These are phyloP conservation scores for Reticulitermes lucifugus DNA, from an alignment of 2,888 invertebrate species.

Conservation along the genomic window DNA sequence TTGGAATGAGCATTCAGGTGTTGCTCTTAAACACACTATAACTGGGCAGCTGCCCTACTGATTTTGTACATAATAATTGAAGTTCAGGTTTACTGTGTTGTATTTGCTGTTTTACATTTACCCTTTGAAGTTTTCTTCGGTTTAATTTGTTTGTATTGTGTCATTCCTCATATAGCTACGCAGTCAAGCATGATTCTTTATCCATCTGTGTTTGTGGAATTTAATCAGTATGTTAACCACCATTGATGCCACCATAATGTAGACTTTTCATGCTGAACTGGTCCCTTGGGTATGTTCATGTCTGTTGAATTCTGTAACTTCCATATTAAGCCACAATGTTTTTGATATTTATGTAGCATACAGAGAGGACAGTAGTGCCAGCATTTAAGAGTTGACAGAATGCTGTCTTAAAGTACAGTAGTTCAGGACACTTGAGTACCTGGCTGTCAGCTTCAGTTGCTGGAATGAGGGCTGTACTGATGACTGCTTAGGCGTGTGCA, in stretches of 20 bases:
- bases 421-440: no score
- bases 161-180: neutral
- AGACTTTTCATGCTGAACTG: neutral
- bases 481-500: conserved; percentile 62
- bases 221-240: neutral
- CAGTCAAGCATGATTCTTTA: neutral
- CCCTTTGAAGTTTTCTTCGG: neutral
- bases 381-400: neutral
- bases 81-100: neutral
- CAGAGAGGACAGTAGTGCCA: neutral
- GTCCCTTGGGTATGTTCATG: neutral
- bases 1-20: no score
- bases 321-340: neutral
- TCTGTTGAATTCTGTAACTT: neutral
- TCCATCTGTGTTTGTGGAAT: neutral
- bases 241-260: neutral
- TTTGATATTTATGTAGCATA: neutral
- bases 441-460: neutral
- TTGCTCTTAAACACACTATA: no score
- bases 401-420: no score
- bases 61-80: neutral
- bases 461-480: conserved; percentile 56
- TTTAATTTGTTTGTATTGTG: neutral
- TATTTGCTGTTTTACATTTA: neutral
- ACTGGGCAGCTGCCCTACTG: no score